Percentiles rank a stretch among this genome's conserved stretches.
Conservation (phyloP, 2,888 invertebrate genomes). For the Crocallis elinguaria region DNA sequence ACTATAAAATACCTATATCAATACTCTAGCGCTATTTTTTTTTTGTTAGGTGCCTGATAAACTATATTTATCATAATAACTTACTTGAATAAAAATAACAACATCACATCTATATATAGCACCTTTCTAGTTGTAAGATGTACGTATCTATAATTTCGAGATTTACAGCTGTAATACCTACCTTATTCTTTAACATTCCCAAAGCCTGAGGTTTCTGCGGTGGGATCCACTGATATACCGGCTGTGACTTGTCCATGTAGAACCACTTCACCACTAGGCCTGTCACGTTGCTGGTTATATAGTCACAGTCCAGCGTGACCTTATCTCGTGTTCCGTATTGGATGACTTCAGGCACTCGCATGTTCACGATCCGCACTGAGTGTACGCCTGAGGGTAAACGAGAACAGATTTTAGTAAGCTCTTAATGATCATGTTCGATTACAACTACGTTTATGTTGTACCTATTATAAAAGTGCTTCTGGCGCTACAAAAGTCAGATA, state of each 20-base stretch:
- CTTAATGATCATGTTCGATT: not conserved
- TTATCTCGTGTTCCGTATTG: conserved; percentile 84
- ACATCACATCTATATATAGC: too few species aligned
- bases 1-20: too few species aligned
- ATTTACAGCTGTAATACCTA: too few species aligned
- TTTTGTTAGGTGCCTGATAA: too few species aligned
- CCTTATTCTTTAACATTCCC: conserved; percentile 78
- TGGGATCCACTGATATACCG: conserved; percentile 93
- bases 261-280: conserved; percentile 92
- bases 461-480: too few species aligned
- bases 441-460: too few species aligned
- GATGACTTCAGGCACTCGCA: conserved; percentile 85
- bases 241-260: conserved; percentile 86
- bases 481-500: too few species aligned
- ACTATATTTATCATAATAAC: too few species aligned
- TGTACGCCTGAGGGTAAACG: conserved; percentile 79
- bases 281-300: conserved; percentile 86
- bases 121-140: too few species aligned
- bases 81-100: too few species aligned
- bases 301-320: conserved; percentile 90
- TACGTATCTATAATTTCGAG: too few species aligned
- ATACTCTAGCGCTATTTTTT: too few species aligned
- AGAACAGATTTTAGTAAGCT: not conserved
- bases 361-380: conserved; percentile 85
- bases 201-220: conserved; percentile 87